Conservation (phyloP, 1,140 invertebrate genomes). For the Mya arenaria region DNA sequence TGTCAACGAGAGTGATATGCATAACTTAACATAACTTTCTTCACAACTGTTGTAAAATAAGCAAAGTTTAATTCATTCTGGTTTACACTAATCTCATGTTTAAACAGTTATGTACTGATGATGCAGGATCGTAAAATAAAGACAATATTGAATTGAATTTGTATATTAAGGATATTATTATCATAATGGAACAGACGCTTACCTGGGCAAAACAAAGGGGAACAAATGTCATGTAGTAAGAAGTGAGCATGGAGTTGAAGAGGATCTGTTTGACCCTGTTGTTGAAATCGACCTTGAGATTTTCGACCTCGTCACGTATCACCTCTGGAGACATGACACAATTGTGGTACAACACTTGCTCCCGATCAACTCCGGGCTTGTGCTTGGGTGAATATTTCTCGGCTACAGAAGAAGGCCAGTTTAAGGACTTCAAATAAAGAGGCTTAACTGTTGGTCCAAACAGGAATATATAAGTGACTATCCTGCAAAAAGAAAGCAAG, state of each 20-base stretch:
- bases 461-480: constrained; percentile 91
- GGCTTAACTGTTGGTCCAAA: constrained; percentile 85
- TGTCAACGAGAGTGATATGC: too few relatives aligned
- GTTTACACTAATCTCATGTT: too few relatives aligned
- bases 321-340: constrained; percentile 81
- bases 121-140: too few relatives aligned
- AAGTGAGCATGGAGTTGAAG: constrained; percentile 93
- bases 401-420: constrained; percentile 70
- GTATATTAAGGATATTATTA: too few relatives aligned
- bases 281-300: constrained; percentile 93
- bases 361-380: constrained; percentile 35
- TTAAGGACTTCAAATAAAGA: constrained; percentile 75
- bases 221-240: constrained; percentile 95
- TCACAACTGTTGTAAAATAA: too few relatives aligned
- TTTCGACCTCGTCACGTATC: constrained; percentile 92
- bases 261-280: constrained; percentile 92
- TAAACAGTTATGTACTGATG: too few relatives aligned
- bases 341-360: constrained; percentile 77
- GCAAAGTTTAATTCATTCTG: too few relatives aligned
- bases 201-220: constrained; percentile 94
- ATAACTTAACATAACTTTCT: too few relatives aligned
- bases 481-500: constrained; percentile 82
- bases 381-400: constrained; percentile 58
- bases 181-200: too few relatives aligned
- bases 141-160: too few relatives aligned